Conservation (phyloP, 2,888 invertebrate species). For the Chrysolina oricalcia region DNA sequence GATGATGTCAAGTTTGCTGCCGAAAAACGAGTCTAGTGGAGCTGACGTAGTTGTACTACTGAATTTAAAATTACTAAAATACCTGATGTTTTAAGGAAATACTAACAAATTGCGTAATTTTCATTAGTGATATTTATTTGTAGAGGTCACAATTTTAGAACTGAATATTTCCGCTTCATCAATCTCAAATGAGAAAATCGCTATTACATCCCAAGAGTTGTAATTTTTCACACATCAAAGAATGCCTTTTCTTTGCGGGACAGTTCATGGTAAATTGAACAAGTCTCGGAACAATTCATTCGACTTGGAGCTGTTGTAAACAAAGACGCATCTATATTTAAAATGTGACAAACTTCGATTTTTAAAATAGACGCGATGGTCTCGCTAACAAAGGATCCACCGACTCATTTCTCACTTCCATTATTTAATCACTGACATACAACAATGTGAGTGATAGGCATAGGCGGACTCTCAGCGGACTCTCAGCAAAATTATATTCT, state of each 20-base stretch:
- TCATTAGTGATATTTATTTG: too few relatives aligned
- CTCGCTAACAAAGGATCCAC: conserved; percentile 26
- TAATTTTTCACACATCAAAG: conserved; percentile 37
- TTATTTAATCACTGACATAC: conserved; percentile 20
- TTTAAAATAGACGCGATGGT: conserved; percentile 32
- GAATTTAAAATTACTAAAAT: too few relatives aligned
- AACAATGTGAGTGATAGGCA: not conserved
- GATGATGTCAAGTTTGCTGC: too few relatives aligned
- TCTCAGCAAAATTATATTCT: not conserved
- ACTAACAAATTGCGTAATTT: too few relatives aligned
- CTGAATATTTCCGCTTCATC: not conserved
- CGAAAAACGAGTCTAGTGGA: too few relatives aligned
- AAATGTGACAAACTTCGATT: conserved; percentile 50
- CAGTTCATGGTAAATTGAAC: conserved; percentile 24
- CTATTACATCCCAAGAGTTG: not conserved
- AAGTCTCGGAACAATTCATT: conserved; percentile 26
- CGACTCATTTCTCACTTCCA: conserved; percentile 20
- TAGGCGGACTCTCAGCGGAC: too few relatives aligned
- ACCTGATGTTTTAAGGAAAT: too few relatives aligned
- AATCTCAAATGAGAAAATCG: not conserved
- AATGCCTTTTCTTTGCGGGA: not conserved
- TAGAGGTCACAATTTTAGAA: not conserved
- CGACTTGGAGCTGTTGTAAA: conserved; percentile 18
- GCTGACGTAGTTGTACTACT: too few relatives aligned
- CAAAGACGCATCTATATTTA: conserved; percentile 52